Conservation (phyloP, 2,888 invertebrate genomes). For the Chrysolina americana region DNA sequence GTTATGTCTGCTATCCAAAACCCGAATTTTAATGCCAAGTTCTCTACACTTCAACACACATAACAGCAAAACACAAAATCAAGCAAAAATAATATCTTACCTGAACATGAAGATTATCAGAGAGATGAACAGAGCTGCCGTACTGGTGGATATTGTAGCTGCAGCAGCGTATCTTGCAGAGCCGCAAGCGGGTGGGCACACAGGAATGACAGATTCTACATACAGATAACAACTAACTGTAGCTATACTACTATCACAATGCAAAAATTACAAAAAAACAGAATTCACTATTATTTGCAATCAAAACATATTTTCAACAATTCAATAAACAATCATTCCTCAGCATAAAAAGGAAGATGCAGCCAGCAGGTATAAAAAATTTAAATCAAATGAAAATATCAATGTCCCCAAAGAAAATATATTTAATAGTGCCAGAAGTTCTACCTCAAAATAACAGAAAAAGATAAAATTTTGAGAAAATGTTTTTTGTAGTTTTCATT, state of each 20-base stretch:
- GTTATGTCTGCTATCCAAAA: too few species aligned
- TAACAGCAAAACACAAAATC: conserved; percentile 48
- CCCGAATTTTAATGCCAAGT: not conserved
- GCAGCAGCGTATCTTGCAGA: conserved; percentile 77
- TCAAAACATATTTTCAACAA: not conserved
- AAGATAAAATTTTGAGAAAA: too few species aligned
- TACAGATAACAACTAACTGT: conserved; percentile 59
- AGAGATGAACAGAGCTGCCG: conserved; percentile 72
- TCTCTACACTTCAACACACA: not conserved
- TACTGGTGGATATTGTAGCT: conserved; percentile 70
- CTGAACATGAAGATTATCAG: conserved; percentile 69
- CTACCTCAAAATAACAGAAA: too few species aligned
- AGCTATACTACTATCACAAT: conserved; percentile 42
- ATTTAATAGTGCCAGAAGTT: too few species aligned
- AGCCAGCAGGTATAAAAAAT: too few species aligned
- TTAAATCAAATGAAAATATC: too few species aligned
- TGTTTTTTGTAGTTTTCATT: too few species aligned
- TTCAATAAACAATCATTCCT: too few species aligned
- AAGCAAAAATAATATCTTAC: conserved; percentile 63
- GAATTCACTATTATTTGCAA: not conserved
- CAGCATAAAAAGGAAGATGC: too few species aligned
- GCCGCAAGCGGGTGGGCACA: conserved; percentile 94
- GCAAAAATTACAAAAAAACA: conserved; percentile 7
- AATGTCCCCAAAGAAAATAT: too few species aligned
- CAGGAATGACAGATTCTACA: conserved; percentile 91